These are phyloP conservation scores for Plutomurus gul DNA, from an alignment of 1,140 invertebrate species.

Conservation along the genomic window DNA sequence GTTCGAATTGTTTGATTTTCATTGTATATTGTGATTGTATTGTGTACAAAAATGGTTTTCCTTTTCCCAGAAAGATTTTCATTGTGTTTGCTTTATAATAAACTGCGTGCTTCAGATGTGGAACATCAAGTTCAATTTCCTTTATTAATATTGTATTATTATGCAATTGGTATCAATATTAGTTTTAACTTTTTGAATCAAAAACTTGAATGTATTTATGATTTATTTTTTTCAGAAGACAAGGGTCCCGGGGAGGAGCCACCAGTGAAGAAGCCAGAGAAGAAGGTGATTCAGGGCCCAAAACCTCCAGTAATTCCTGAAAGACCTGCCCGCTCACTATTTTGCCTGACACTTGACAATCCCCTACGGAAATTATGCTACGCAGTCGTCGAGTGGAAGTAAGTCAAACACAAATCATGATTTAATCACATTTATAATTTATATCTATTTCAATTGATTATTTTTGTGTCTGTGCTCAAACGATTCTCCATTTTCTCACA, in stretches of 20 bases:
- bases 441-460: background rate
- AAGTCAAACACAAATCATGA: slow-evolving; percentile 56
- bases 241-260: background rate
- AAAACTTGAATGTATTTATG: too few species aligned
- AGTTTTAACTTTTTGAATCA: background rate
- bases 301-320: slow-evolving; percentile 63
- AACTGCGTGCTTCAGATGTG: too few species aligned
- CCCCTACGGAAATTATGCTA: slow-evolving; percentile 94
- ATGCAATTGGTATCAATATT: background rate
- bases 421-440: background rate
- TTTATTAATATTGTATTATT: background rate
- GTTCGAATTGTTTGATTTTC: too few species aligned
- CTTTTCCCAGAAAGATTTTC: too few species aligned
- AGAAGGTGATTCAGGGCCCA: background rate
- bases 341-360: slow-evolving; percentile 90
- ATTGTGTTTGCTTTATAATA: too few species aligned
- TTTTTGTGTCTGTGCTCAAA: slow-evolving; percentile 33
- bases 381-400: slow-evolving; percentile 98
- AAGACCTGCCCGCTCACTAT: slow-evolving; percentile 84
- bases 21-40: background rate
- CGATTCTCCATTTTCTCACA: slow-evolving; percentile 67
- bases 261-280: background rate
- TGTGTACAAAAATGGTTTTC: background rate
- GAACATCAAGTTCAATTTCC: too few species aligned
- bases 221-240: background rate